Conservation (phyloP, 2,113 vertebrate genomes). For the Phrynosoma blainvillii region DNA sequence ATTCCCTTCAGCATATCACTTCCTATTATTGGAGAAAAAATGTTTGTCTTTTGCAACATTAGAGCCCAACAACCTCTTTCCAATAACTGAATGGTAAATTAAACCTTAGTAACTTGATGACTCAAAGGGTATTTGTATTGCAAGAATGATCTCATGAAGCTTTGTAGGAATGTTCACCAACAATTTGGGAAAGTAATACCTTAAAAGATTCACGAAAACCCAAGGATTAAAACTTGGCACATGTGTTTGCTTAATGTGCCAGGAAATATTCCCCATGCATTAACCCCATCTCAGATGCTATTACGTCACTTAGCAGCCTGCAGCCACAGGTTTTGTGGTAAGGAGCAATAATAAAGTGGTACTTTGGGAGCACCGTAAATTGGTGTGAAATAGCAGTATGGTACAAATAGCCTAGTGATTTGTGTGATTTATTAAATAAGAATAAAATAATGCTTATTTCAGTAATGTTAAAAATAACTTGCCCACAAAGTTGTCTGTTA, state of each 20-base stretch:
- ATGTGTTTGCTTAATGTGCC: not conserved
- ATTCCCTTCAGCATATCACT: conserved; percentile 36
- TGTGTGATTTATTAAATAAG: not conserved
- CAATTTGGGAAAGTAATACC: not conserved
- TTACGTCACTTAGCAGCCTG: conserved; percentile 8
- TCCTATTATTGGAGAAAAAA: conserved; percentile 21
- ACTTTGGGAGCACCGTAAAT: not conserved
- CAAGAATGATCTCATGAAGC: conserved; percentile 20
- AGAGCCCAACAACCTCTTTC: not conserved
- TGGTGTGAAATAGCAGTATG: not conserved
- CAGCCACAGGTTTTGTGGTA: not conserved
- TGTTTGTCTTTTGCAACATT: not conserved
- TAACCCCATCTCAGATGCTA: not conserved
- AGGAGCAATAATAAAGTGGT: not conserved
- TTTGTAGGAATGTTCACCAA: not conserved
- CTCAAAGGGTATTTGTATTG: not conserved
- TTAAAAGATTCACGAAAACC: not conserved
- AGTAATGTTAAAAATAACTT: not conserved
- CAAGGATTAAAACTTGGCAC: conserved; percentile 22
- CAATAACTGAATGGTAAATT: conserved; percentile 21
- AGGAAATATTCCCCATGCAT: conserved; percentile 11
- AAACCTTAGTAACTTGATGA: not conserved
- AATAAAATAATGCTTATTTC: not conserved
- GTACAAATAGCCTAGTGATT: not conserved
- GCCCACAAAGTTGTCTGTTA: not conserved